phyloP scores from a whole-genome alignment of 2,888 invertebrate species.

The Ochropacha duplaris region DNA sequence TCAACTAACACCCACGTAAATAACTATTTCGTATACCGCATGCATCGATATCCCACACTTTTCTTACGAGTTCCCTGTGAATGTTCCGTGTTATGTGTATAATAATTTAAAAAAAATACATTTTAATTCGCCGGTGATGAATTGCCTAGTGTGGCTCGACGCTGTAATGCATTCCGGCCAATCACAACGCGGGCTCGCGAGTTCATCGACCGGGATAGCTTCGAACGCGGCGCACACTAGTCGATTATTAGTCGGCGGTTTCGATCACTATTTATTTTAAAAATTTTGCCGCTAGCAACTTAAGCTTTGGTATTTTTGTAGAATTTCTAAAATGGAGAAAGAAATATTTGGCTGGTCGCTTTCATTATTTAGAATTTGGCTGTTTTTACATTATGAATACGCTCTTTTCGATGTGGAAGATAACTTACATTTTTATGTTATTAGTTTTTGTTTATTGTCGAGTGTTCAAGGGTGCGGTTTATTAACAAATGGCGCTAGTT shows the following conservation, averaged over 20 bases:
- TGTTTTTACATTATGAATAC: conserved; percentile 55
- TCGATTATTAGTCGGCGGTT: conserved; percentile 35
- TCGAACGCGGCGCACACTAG: conserved; percentile 33
- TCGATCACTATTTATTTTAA: conserved; percentile 57
- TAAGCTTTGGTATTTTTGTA: conserved; percentile 61
- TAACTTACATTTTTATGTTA: conserved; percentile 14
- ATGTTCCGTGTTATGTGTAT: conserved; percentile 58
- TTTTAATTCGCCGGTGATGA: conserved; percentile 32
- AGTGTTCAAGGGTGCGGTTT: conserved; percentile 37
- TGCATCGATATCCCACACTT: conserved; percentile 61
- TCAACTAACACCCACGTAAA: conserved; percentile 55
- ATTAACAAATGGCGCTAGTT: conserved; percentile 37
- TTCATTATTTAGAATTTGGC: conserved; percentile 66
- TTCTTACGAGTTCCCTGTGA: conserved; percentile 54
- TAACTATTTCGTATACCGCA: conserved; percentile 64
- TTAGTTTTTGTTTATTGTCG: conserved; percentile 20
- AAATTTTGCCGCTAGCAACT: conserved; percentile 68
- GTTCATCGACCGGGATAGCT: conserved; percentile 14
- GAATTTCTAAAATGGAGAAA: conserved; percentile 46
- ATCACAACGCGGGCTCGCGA: conserved; percentile 10
- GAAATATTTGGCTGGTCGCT: conserved; percentile 76
- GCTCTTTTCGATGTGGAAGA: conserved; percentile 59
- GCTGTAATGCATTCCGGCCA: conserved; percentile 4
- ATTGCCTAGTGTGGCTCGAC: conserved; percentile 41
- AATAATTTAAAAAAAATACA: conserved; percentile 33